Base-by-base conservation (phyloP, 2,797 vertebrate species). In the Myoxocephalus aenaeus region DNA sequence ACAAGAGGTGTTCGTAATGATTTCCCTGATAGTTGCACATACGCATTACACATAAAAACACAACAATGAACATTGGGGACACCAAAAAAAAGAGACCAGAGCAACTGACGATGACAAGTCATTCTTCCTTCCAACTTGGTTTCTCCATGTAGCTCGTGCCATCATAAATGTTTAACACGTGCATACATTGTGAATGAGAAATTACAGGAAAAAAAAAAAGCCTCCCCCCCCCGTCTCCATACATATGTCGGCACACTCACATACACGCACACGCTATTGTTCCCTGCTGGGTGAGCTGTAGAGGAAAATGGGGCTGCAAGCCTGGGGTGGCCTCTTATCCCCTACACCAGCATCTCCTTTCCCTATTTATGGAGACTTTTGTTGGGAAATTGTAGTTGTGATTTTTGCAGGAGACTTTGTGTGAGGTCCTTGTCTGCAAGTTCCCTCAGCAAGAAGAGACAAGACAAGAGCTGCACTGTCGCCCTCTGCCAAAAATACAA, bases 111-210 rank as follows among this genome's bases (percentile, higher is more conserved):
- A 53, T 65, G 84, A n/a, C n/a, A 68, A 65, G 54, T 86, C 70
- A 83, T 38, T 73, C 51, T 82, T 38, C 44, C 25, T 44, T 84
- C 40, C 48, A 73, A 68, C 79, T 79, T 70, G 25, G 70, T 46
- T 75, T 70, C 54, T 46, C 29, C 46, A 38, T 62, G 65, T 79
- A 68, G 53, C 80, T 82, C 59, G 73, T 81, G 73, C 38, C 38
- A 27, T 46, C 70, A 84, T 92, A 25, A 92, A 92, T 89, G 90
- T 92, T 92, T 91, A 74, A 87, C 36, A 79, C 22, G 10, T 70
- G 12, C 83, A 81, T 89, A 70, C 63, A 83, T 90, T 88, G 64
- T 79, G 50, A 84, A 90, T 84, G 85, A 91, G 73, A 79, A 22
- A 66, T 48, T 70, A 69, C 38, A 67, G 27, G 62, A 54, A 71